phyloP scores from a whole-genome alignment of 2,797 vertebrate species.

The Danio albolineatus region DNA sequence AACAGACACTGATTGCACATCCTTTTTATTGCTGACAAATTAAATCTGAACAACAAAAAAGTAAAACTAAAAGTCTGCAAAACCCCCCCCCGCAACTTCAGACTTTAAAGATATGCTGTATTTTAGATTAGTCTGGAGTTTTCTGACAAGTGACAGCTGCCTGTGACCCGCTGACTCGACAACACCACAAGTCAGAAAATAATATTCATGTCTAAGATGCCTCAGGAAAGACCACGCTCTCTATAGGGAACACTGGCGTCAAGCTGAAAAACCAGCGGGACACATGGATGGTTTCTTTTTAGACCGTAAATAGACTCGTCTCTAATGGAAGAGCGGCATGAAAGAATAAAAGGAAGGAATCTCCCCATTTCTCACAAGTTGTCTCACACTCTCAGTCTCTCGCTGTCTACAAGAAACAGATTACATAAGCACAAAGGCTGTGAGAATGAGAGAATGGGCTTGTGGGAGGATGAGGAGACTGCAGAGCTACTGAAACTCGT shows the following conservation, averaged over 20 bases:
- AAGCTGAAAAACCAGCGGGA: slow-evolving; percentile 13
- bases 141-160: slow-evolving; percentile 22
- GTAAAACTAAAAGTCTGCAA: not conserved
- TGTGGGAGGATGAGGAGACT: slow-evolving; percentile 47
- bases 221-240: not conserved
- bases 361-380: slow-evolving; percentile 3
- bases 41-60: not conserved
- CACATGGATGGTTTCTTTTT: not conserved
- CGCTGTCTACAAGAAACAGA: slow-evolving; percentile 1
- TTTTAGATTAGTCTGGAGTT: slow-evolving; percentile 4
- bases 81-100: not conserved
- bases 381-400: slow-evolving; percentile 3
- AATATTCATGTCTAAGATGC: slow-evolving; percentile 14
- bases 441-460: slow-evolving; percentile 36
- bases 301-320: slow-evolving; percentile 13
- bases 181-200: slow-evolving; percentile 27
- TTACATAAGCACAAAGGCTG: slow-evolving; percentile 21
- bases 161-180: slow-evolving; percentile 35
- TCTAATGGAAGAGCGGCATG: not conserved
- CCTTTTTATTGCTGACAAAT: not conserved
- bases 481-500: slow-evolving; percentile 34
- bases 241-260: not conserved
- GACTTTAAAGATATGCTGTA: not conserved
- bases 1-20: not conserved
- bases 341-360: slow-evolving; percentile 17